Percentiles rank a stretch among this genome's conserved stretches.
Evolutionary conservation across 2,113 vertebrate genomes (phyloP).

Genomic region (Nothobranchius furzeri): DNA sequence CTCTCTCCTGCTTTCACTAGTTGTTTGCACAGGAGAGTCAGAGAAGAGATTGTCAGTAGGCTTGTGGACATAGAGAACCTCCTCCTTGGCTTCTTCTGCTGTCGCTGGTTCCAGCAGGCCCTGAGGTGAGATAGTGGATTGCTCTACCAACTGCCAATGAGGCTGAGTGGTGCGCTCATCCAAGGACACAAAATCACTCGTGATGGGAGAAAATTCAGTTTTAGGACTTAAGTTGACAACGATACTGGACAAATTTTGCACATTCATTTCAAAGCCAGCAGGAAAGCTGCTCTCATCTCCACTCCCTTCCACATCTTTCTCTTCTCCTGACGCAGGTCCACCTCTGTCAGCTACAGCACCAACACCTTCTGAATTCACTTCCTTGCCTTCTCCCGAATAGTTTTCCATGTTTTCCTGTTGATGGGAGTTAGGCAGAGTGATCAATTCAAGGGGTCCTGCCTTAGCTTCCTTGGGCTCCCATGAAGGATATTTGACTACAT

Average conservation of each 20-base stretch:
- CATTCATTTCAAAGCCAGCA: constrained; percentile 36
- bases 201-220: constrained; percentile 20
- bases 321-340: constrained; percentile 38
- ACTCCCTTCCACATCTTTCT: constrained; percentile 73
- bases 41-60: constrained; percentile 43
- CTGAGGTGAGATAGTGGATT: constrained; percentile 51
- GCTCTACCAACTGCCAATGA: constrained; percentile 68
- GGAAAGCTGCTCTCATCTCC: constrained; percentile 55
- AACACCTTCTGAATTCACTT: constrained; percentile 56
- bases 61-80: constrained; percentile 61
- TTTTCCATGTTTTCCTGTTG: constrained; percentile 73
- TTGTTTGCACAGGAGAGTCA: neutral
- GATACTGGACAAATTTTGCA: constrained; percentile 9
- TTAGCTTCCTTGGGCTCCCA: constrained; percentile 77
- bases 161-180: constrained; percentile 66
- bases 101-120: constrained; percentile 17
- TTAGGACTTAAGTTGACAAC: constrained; percentile 21
- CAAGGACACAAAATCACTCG: constrained; percentile 43
- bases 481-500: constrained; percentile 36
- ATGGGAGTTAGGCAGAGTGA: constrained; percentile 64
- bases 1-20: constrained; percentile 24
- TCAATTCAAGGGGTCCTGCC: constrained; percentile 71
- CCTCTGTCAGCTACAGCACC: constrained; percentile 22
- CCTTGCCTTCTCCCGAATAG: constrained; percentile 79
- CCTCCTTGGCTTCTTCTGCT: constrained; percentile 70